Conservation (phyloP, 2,797 vertebrate genomes). For the Cephalopachus bancanus region DNA sequence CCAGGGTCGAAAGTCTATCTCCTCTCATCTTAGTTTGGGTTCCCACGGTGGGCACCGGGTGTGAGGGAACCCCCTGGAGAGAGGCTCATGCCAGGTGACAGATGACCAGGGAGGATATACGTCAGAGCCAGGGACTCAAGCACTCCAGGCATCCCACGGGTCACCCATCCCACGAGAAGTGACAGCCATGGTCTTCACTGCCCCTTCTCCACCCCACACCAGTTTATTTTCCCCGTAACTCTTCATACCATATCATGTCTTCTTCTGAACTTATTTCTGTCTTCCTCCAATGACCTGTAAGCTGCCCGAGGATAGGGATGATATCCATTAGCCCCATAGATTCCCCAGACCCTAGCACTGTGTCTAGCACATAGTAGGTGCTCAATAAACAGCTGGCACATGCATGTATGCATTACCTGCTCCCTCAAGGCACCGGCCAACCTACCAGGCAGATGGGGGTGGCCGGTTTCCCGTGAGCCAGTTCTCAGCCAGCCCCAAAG, state of each 20-base stretch:
- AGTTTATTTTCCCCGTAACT: neutral
- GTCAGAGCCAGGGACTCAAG: neutral
- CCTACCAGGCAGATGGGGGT: neutral
- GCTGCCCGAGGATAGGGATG: neutral
- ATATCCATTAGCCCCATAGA: accelerated
- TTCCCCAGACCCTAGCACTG: neutral
- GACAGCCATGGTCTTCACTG: accelerated
- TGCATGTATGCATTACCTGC: neutral
- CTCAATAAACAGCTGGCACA: neutral
- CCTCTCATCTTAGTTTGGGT: no score
- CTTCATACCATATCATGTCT: neutral
- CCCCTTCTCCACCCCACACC: no score
- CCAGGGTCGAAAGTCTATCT: neutral
- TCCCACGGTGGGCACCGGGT: neutral
- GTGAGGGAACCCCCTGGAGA: neutral
- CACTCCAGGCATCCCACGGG: neutral
- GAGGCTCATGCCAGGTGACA: neutral
- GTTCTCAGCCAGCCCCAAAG: neutral
- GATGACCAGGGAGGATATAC: neutral
- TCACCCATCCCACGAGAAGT: accelerated
- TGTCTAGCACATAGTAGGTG: neutral
- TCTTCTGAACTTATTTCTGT: neutral
- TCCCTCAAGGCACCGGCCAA: neutral
- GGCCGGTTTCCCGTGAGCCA: accelerated
- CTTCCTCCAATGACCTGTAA: neutral